Base-by-base conservation (phyloP, 2,113 vertebrate species). In the Daubentonia madagascariensis region DNA sequence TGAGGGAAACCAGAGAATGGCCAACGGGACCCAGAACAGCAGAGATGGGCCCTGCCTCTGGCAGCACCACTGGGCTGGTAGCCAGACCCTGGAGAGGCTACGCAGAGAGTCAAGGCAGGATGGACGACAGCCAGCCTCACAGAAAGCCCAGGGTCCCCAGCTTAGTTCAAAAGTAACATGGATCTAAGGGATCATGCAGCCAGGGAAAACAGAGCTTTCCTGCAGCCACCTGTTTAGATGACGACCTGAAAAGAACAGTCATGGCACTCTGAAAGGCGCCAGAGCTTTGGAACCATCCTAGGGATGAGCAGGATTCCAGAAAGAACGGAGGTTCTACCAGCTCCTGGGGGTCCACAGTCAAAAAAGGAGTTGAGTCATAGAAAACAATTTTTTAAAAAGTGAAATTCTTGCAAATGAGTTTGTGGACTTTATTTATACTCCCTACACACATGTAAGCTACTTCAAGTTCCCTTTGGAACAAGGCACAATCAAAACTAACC, bases 391-490 rank as follows among this genome's bases (percentile, higher is more conserved):
- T 83, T 81, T 30, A 30, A 28, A 57, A 75, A 88, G 22, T 94
- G 37, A 88, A 10, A 89, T 25, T 76, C 83, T 85, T 88, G 40
- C 37, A 93, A 91, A 35, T 80, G 10, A 54, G 32, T 61, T 67
- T 85, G 18, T 28, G 3, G 7, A 37, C 9, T 68, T 25, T 5
- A 48, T n/a, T 65, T 45, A 40, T 30, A 43, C 5, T 86, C 30
- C 4, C 35, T 76, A 30, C 1, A 72, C 5, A 12, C 20, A 57
- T 40, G 11, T 72, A 81, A 89, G 22, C 9, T 35, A 14, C 75
- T 37, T 86, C n/a, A 80, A 61, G 35, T 80, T 85, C 10, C n/a
- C 68, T 83, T 73, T 63, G 48, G 30, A 76, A 67, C 1, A 4
- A 59, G 25, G 11, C 1, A 86, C 4, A 35, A 4, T 72, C 1